Base-by-base conservation (phyloP, 2,113 vertebrate species). In the Corythoichthys intestinalis region DNA sequence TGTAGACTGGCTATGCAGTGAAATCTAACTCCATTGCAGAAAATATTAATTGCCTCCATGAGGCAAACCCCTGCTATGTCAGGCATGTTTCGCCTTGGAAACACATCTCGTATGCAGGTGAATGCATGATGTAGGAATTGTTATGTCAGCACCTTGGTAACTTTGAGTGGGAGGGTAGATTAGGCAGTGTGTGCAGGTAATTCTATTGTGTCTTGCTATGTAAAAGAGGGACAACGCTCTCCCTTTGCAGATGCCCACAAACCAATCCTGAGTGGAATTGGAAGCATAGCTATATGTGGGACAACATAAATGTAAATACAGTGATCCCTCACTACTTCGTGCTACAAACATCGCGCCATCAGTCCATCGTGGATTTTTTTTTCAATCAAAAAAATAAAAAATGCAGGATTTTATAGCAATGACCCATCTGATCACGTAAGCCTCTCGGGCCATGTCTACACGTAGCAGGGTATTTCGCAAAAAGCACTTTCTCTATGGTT, bases 191-290 rank as follows among this genome's bases (percentile, higher is more conserved):
- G 67, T 54, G 54, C 9, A 0, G 35, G 65, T 73, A 75, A 71
- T 76, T 63, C 73, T 76, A 86, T 80, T 79, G 85, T 81, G 80
- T 74, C 75, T 81, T 70, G 74, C 69, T 47, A 67, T 58, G 65
- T 50, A 80, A 73, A 74, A 73, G 73, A 67, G 57, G 57, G 37
- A 39, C 57, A 60, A 60, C 34, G 35, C 38, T 28, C 41, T 12
- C 39, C n/a, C 41, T 46, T 10, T 2, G 59, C 39, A 20, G 39
- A 20, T 11, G 59, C 39, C 17, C 39, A 62, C 15, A 62, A 44
- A 44, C 56, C 13, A 58, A 10, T 58, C 12, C 56, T 34, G 34
- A 14, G 41, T 44, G 41, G 6, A 44, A 44, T 44, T 1, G 41
- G 41, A 44, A 44, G 6, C 6, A 8, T 7, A 44, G 41, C 41